These are phyloP conservation scores for Artibeus lituratus DNA, from an alignment of 2,797 vertebrate species.

Conservation along the genomic window DNA sequence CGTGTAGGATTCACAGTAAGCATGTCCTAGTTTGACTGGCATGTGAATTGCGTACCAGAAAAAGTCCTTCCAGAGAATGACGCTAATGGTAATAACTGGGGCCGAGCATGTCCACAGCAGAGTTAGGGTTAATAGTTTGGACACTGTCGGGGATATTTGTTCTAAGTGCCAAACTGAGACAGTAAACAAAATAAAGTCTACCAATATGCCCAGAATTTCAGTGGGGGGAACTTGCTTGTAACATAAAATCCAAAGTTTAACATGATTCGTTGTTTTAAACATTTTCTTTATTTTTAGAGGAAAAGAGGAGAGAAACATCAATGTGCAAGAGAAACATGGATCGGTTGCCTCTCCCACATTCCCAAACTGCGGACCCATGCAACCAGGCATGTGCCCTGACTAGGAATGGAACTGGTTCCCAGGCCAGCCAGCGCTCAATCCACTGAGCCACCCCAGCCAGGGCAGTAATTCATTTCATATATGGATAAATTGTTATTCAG, in stretches of 20 bases:
- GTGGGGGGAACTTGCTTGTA: background rate
- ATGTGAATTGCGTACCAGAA: background rate
- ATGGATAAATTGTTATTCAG: background rate
- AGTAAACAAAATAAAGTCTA: background rate
- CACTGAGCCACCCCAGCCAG: too few relatives aligned
- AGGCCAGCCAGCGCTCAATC: too few relatives aligned
- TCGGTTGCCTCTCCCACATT: too few relatives aligned
- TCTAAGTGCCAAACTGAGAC: background rate
- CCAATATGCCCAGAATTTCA: background rate
- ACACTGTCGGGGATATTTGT: background rate
- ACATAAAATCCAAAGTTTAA: background rate
- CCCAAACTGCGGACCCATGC: too few relatives aligned
- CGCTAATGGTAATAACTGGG: background rate
- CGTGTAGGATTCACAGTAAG: background rate
- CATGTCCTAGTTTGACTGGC: background rate
- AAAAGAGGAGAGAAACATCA: too few relatives aligned
- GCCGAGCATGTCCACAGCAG: background rate
- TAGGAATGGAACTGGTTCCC: too few relatives aligned
- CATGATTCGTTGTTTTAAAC: background rate
- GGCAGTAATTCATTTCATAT: background rate
- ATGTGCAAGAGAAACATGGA: too few relatives aligned
- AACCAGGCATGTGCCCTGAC: too few relatives aligned
- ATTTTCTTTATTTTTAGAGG: too few relatives aligned
- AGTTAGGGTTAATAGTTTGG: background rate
- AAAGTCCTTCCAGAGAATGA: background rate